These are phyloP conservation scores for Aporophyla lueneburgensis DNA, from an alignment of 2,888 invertebrate species.

Conservation along the genomic window DNA sequence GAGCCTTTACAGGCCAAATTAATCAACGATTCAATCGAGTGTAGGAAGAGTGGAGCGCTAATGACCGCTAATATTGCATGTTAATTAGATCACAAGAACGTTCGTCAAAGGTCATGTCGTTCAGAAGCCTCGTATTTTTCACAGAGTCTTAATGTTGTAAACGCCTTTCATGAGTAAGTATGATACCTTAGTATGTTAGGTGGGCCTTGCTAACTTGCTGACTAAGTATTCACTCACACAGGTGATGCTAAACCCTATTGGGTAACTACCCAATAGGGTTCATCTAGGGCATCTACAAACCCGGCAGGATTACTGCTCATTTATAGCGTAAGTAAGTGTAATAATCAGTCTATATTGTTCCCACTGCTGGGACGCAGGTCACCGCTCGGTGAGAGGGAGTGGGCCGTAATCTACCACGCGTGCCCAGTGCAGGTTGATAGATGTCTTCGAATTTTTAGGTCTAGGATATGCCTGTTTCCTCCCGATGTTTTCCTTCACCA, in stretches of 20 bases:
- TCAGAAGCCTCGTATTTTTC: background rate
- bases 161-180: background rate
- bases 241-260: background rate
- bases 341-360: too few relatives aligned
- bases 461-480: too few relatives aligned
- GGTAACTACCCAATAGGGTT: too few relatives aligned
- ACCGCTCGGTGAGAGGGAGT: too few relatives aligned
- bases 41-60: conserved; percentile 29
- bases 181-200: background rate
- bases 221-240: background rate
- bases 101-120: conserved; percentile 43
- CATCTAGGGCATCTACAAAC: too few relatives aligned
- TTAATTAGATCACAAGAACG: conserved; percentile 47
- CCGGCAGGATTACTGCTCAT: too few relatives aligned
- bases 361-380: too few relatives aligned
- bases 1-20: conserved; percentile 8
- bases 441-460: too few relatives aligned
- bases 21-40: conserved; percentile 27
- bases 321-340: background rate
- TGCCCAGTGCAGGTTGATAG: too few relatives aligned
- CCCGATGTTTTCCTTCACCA: too few relatives aligned
- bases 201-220: background rate
- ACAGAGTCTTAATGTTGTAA: background rate
- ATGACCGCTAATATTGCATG: conserved; percentile 40
- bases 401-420: too few relatives aligned